phyloP scores from a whole-genome alignment of 1,140 invertebrate species.

The Zaprionus vittiger region DNA sequence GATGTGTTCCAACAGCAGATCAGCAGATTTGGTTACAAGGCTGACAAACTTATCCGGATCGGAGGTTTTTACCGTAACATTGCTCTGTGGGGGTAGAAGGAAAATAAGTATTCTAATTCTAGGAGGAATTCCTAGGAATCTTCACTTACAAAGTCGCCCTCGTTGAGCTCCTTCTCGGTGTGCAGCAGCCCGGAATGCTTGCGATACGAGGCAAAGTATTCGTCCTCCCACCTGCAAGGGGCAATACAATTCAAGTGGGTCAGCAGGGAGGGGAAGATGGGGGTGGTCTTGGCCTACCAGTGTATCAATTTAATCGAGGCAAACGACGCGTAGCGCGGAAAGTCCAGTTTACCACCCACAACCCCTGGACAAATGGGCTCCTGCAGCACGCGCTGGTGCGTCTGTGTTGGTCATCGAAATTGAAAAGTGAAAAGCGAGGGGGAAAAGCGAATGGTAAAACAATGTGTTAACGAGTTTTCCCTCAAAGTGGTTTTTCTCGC shows the following conservation, averaged over 20 bases:
- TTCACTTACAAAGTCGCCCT: constrained; percentile 73
- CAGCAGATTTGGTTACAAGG: constrained; percentile 88
- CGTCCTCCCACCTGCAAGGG: constrained; percentile 78
- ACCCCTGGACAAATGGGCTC: constrained; percentile 90
- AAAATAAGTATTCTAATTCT: not conserved
- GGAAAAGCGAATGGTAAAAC: constrained; percentile 9
- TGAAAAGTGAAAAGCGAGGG: not conserved
- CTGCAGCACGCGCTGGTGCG: constrained; percentile 90
- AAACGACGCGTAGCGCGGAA: constrained; percentile 92
- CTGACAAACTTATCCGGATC: constrained; percentile 90
- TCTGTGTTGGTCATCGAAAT: constrained; percentile 82
- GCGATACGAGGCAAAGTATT: constrained; percentile 85
- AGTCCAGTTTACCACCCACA: constrained; percentile 91
- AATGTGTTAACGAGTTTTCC: constrained; percentile 52
- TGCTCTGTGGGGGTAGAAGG: constrained; percentile 52
- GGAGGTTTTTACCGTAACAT: constrained; percentile 88
- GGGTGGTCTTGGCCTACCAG: constrained; percentile 85
- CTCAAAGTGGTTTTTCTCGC: constrained; percentile 19
- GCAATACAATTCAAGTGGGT: constrained; percentile 30
- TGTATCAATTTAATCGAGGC: constrained; percentile 91
- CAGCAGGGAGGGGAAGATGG: not conserved
- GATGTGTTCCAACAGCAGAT: constrained; percentile 89
- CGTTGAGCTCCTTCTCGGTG: constrained; percentile 73
- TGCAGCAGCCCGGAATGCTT: constrained; percentile 85
- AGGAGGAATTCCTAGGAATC: not conserved